These are phyloP conservation scores for Drosophila oshimai DNA, from an alignment of 1,140 invertebrate genomes.

Conservation along the genomic window DNA sequence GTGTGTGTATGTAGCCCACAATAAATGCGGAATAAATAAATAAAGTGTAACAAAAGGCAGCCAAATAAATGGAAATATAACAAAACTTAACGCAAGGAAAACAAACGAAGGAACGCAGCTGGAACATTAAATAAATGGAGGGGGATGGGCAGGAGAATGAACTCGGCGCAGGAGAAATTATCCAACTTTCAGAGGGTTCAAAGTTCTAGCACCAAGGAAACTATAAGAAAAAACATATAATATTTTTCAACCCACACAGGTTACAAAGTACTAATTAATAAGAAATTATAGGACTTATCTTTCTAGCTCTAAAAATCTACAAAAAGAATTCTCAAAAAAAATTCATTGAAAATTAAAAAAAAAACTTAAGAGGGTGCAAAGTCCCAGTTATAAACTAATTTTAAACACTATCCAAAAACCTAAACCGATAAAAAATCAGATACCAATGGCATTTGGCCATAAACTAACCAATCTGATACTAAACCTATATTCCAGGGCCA, in stretches of 20 bases:
- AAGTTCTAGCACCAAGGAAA: background rate
- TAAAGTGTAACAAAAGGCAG: conserved; percentile 78
- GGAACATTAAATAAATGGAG: conserved; percentile 36
- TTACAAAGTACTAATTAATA: too few relatives aligned
- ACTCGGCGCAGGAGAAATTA: background rate
- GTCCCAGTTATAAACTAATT: background rate
- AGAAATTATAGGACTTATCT: too few relatives aligned
- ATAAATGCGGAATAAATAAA: conserved; percentile 79
- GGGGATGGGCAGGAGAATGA: conserved; percentile 13
- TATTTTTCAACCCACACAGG: too few relatives aligned
- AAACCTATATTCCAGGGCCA: conserved; percentile 11
- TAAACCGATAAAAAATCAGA: conserved; percentile 31
- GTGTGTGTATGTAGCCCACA: conserved; percentile 51
- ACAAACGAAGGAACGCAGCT: conserved; percentile 42
- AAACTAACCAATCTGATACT: conserved; percentile 22
- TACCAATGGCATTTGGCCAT: conserved; percentile 4
- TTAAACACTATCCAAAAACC: conserved; percentile 1
- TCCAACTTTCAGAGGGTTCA: background rate
- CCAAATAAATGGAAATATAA: conserved; percentile 77
- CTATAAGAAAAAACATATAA: background rate
- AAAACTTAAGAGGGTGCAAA: background rate
- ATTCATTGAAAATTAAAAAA: background rate
- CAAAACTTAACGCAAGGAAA: conserved; percentile 66
- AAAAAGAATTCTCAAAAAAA: too few relatives aligned
- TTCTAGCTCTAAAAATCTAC: too few relatives aligned